Conservation (phyloP, 2,113 vertebrate species). For the Lucifuga dentata region DNA sequence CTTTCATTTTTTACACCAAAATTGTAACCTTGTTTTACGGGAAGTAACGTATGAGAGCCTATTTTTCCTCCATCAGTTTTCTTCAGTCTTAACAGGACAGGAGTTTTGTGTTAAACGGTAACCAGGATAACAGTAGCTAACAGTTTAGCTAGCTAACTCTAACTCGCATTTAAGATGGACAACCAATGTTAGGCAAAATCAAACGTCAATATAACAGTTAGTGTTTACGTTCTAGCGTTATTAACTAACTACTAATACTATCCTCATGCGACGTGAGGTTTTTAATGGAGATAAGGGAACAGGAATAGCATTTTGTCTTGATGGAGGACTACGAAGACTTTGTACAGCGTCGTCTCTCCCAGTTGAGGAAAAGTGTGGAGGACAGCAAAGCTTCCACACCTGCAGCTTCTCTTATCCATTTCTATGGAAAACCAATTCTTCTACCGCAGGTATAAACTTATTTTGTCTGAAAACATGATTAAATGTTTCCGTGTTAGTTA, state of each 20-base stretch:
- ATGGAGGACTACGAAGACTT: slow-evolving; percentile 82
- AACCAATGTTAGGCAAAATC: too few relatives aligned
- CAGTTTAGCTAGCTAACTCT: slow-evolving; percentile 24
- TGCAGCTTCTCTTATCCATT: slow-evolving; percentile 67
- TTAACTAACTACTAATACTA: too few relatives aligned
- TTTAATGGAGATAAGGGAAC: background rate
- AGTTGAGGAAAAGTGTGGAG: slow-evolving; percentile 33
- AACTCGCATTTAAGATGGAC: background rate
- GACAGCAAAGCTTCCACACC: slow-evolving; percentile 4
- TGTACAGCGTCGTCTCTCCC: slow-evolving; percentile 52
- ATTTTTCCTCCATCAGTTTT: background rate
- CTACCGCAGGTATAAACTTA: slow-evolving; percentile 70
- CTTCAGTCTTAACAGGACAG: rapidly evolving
- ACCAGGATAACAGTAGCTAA: background rate
- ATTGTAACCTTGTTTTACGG: background rate
- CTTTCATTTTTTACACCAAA: too few relatives aligned
- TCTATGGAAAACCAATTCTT: slow-evolving; percentile 72
- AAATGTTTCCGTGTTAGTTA: too few relatives aligned
- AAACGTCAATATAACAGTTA: too few relatives aligned
- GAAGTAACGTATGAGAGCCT: background rate
- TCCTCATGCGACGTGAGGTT: too few relatives aligned
- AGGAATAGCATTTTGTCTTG: background rate
- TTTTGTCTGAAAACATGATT: background rate
- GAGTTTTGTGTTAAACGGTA: background rate
- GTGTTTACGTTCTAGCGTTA: too few relatives aligned